phyloP scores from a whole-genome alignment of 2,888 invertebrate species.

The Eulithis testata region DNA sequence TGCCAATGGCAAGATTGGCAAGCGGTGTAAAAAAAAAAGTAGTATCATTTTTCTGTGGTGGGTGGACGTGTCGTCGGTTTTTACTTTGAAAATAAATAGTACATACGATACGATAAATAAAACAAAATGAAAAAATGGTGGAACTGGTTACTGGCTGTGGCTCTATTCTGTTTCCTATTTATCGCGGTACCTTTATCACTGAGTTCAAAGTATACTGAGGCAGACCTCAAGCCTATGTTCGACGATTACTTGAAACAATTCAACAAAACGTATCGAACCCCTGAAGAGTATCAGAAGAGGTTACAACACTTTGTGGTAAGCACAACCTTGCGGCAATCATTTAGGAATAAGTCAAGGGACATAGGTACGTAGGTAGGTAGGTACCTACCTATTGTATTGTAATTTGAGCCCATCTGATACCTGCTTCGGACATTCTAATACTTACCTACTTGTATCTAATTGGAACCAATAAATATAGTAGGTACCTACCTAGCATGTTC shows the following conservation, averaged over 20 bases:
- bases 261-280: slow-evolving; percentile 81
- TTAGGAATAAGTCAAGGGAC: too few relatives aligned
- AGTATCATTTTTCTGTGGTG: background rate
- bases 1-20: too few relatives aligned
- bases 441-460: too few relatives aligned
- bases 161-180: slow-evolving; percentile 67
- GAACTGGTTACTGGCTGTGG: slow-evolving; percentile 68
- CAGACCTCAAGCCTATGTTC: slow-evolving; percentile 69
- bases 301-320: slow-evolving; percentile 82
- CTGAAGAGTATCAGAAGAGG: slow-evolving; percentile 77
- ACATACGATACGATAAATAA: too few relatives aligned
- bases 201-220: slow-evolving; percentile 47
- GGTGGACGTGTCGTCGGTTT: slow-evolving; percentile 38
- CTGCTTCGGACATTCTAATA: too few relatives aligned
- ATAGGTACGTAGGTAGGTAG: too few relatives aligned
- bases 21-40: too few relatives aligned
- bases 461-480: too few relatives aligned
- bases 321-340: background rate
- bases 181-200: slow-evolving; percentile 68
- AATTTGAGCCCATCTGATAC: too few relatives aligned
- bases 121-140: slow-evolving; percentile 73
- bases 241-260: slow-evolving; percentile 78
- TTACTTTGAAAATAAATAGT: slow-evolving; percentile 6
- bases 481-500: too few relatives aligned
- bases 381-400: too few relatives aligned